Percentiles rank a stretch among this genome's conserved stretches.
Conservation (phyloP, 2,797 vertebrate species). For the Phoebastria nigripes region DNA sequence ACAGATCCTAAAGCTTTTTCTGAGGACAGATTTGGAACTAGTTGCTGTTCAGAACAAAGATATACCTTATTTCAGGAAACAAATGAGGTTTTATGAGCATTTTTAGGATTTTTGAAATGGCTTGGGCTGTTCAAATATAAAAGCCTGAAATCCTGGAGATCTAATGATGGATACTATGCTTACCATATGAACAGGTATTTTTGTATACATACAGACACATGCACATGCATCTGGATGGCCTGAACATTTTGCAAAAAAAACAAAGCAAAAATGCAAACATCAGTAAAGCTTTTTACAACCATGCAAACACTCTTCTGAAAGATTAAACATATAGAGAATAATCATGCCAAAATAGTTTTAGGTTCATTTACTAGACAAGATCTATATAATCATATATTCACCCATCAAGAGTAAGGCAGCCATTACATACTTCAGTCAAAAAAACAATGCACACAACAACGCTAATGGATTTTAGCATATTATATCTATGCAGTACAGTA, state of each 20-base stretch:
- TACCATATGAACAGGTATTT: neutral
- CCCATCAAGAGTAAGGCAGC: neutral
- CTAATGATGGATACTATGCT: neutral
- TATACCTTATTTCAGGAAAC: neutral
- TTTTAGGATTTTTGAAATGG: neutral
- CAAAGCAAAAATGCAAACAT: neutral
- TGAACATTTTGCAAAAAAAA: neutral
- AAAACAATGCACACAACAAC: neutral
- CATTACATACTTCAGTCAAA: neutral
- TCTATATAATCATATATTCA: neutral
- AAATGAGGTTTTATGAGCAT: neutral
- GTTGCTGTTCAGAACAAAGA: neutral
- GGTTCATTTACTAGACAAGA: neutral
- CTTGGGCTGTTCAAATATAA: neutral
- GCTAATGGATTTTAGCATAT: neutral
- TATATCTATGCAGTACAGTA: neutral
- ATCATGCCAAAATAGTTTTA: neutral
- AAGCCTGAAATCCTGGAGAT: neutral
- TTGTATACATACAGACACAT: neutral
- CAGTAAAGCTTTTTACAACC: neutral
- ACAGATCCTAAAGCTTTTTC: neutral
- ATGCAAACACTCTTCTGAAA: neutral
- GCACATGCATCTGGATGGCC: too few species aligned
- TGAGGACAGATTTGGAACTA: neutral
- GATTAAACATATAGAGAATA: neutral